phyloP scores from a whole-genome alignment of 2,797 vertebrate species.

The Urosaurus nigricauda region DNA sequence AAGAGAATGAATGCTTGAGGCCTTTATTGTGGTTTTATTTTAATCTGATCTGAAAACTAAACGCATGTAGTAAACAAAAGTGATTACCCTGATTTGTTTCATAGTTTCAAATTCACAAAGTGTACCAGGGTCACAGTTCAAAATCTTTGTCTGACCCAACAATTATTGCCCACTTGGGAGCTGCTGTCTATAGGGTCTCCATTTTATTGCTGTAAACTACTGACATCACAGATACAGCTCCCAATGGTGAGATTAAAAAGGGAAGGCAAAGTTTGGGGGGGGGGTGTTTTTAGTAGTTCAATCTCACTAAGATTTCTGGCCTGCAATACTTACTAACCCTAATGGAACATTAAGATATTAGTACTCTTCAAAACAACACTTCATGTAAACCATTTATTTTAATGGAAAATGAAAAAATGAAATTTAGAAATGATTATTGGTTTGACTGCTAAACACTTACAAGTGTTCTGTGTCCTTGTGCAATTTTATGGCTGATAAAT shows the following conservation, averaged over 20 bases:
- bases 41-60: not conserved
- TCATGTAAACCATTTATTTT: not conserved
- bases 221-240: conserved; percentile 43
- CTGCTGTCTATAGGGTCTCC: conserved; percentile 37
- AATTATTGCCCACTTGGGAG: conserved; percentile 57
- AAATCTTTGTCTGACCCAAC: conserved; percentile 57
- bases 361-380: conserved; percentile 26
- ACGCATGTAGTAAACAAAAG: conserved; percentile 3
- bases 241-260: conserved; percentile 41
- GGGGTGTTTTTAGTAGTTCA: conserved; percentile 14
- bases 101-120: conserved; percentile 55
- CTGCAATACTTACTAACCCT: conserved; percentile 23
- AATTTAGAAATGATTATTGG: not conserved
- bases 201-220: conserved; percentile 55
- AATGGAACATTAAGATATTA: not conserved
- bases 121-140: conserved; percentile 61
- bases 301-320: conserved; percentile 19
- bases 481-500: conserved; percentile 2
- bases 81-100: conserved; percentile 40
- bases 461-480: not conserved
- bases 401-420: not conserved
- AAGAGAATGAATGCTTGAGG: not conserved
- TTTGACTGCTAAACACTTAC: not conserved
- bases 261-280: not conserved
- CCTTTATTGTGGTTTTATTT: conserved; percentile 22